Evolutionary conservation across 1,140 invertebrate species (phyloP), one percentile per base, ranked within the genome.

Genomic region (Drosophila baimaii): DNA sequence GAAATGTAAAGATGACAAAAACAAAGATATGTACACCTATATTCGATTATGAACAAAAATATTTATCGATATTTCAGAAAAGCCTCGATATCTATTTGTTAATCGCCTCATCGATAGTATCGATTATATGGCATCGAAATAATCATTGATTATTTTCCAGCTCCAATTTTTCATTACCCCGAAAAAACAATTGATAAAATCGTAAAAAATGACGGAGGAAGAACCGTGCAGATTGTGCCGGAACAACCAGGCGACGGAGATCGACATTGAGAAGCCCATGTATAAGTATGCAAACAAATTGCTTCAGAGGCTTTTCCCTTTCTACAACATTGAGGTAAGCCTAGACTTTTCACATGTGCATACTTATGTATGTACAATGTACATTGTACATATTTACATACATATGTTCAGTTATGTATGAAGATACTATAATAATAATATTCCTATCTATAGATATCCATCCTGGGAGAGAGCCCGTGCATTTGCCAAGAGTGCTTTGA

Each of bases 321-420:
- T 37, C n/a, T 77, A 77, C 63, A 57, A 76, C 10, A 68, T 77
- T 21, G 37, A 76, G 66, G 74, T 76, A 31, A 66, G 25, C 41
- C 10, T 10, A 21, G 10, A 5, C 4, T 5, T 17, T 5, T 1
- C 17, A 33, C 9, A 21, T 13, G 3, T 33, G 13, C 5, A 5
- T 33, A 33, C 31, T 12, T 33, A 13, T 5, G 8, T 33, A 33
- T 33, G 12, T 31, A n/a, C n/a, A n/a, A n/a, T n/a, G n/a, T n/a
- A n/a, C n/a, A n/a, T 31, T 31, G 29, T 49, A 27, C 5, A 6
- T 33, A 17, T 7, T 2, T 2, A 21, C 41, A 43, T 12, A 12
- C 12, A 10, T 17, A 29, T 35, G 5, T 5, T 5, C 8, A 27
- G 5, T 7, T 27, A 27, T 27, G 27, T 27, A 7, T 4, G 27